Evolutionary conservation across 2,888 invertebrate species (phyloP), one percentile per base, ranked within the genome.

Genomic region (Metalampra italica): DNA sequence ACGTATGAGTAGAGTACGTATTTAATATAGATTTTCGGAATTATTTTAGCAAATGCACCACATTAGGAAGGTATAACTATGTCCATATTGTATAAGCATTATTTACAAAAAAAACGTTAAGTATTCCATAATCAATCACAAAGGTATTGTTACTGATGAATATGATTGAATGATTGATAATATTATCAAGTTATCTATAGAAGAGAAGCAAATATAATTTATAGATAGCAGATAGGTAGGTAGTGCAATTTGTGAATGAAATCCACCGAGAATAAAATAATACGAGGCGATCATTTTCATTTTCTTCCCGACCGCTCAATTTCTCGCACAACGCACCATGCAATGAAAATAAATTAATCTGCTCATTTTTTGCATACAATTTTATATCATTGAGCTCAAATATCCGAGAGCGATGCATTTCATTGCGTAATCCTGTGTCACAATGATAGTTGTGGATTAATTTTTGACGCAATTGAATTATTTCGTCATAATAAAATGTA

Each of bases 321-420:
- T 89, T 89, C 82, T 89, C 89, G 87, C 88, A 85, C 75, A 85
- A 80, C 83, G 87, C 83, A 82, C 82, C 76, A 68, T 71, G 80
- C 85, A 79, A 87, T 86, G 86, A 80, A 87, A 86, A 85, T 78
- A 87, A 88, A 87, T 89, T 89, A 89, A 89, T 89, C 88, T 87
- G 73, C 85, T 88, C 84, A 89, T 88, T 88, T 88, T 87, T 89
- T 83, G 80, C 78, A 79, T 81, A 75, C 81, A 85, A 87, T 84
- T 88, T 88, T 82, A 85, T 86, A 87, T 88, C 68, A 88, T 80
- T 84, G 82, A 72, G 75, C 71, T 62, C 78, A 81, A 82, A 84
- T 85, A 83, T 83, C 85, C 76, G 78, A 75, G 69, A 64, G 72
- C 72, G 71, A 73, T 75, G 79, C 82, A 76, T 78, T 82, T 76